Evolutionary conservation across 2,888 invertebrate genomes (phyloP).

Genomic region (Plagiodera versicolora): DNA sequence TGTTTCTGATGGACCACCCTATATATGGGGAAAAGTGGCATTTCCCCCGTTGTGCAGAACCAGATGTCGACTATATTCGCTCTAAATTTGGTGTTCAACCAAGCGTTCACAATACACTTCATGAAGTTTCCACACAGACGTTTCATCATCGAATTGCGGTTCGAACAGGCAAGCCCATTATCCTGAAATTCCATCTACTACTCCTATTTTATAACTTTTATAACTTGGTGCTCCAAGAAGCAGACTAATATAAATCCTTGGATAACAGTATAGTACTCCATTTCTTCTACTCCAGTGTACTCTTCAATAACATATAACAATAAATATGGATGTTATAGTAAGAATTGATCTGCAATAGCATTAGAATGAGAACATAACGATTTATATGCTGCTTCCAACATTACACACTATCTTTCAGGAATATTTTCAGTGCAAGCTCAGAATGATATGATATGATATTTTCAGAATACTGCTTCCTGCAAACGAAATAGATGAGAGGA

Average conservation of each 20-base stretch:
- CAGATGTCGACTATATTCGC: background rate
- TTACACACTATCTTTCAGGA: too few relatives aligned
- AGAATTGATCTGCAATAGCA: too few relatives aligned
- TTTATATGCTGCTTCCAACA: too few relatives aligned
- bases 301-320: too few relatives aligned
- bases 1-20: too few relatives aligned
- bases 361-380: too few relatives aligned
- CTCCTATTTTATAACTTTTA: background rate
- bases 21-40: background rate
- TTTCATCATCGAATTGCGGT: background rate
- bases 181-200: background rate
- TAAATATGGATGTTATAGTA: too few relatives aligned
- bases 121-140: background rate
- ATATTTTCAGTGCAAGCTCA: too few relatives aligned
- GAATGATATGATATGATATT: too few relatives aligned
- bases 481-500: too few relatives aligned
- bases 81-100: background rate
- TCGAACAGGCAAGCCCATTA: background rate
- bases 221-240: background rate
- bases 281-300: too few relatives aligned
- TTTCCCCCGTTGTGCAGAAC: background rate
- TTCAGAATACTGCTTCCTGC: too few relatives aligned
- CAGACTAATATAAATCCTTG: background rate
- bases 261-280: background rate
- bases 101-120: background rate